Conservation (phyloP, 1,140 invertebrate genomes). For the Drosophila pectinifera region DNA sequence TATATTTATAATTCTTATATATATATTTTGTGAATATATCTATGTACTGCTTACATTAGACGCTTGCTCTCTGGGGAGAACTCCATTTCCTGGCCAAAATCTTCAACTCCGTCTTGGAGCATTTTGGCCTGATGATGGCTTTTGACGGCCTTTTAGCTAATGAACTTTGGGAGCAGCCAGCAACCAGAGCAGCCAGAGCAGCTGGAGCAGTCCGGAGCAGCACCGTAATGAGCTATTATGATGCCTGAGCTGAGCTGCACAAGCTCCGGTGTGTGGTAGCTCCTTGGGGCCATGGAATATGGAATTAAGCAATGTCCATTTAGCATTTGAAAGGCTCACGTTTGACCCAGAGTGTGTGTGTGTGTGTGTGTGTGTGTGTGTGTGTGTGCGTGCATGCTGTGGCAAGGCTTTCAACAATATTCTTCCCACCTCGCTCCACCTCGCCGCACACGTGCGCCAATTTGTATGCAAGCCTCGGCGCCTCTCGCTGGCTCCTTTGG, state of each 20-base stretch:
- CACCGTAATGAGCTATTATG: slow-evolving; percentile 79
- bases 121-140: slow-evolving; percentile 13
- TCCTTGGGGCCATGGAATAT: slow-evolving; percentile 58
- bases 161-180: slow-evolving; percentile 58
- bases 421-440: slow-evolving; percentile 21
- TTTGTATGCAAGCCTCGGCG: slow-evolving; percentile 68
- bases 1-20: no score
- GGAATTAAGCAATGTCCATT: slow-evolving; percentile 81
- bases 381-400: slow-evolving; percentile 20
- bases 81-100: slow-evolving; percentile 25
- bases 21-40: no score
- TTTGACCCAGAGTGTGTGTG: slow-evolving; percentile 49
- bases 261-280: slow-evolving; percentile 37
- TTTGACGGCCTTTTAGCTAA: slow-evolving; percentile 69
- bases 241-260: slow-evolving; percentile 67
- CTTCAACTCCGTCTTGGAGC: slow-evolving; percentile 2
- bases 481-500: slow-evolving; percentile 29
- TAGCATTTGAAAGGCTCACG: slow-evolving; percentile 77
- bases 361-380: slow-evolving; percentile 5
- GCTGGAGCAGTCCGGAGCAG: slow-evolving; percentile 4
- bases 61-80: slow-evolving; percentile 7
- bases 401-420: slow-evolving; percentile 59
- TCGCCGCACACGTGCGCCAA: slow-evolving; percentile 48
- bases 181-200: slow-evolving; percentile 12
- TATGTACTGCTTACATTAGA: no score